Base-by-base conservation (phyloP, 1,140 invertebrate genomes). In the Bicyclus anynana region DNA sequence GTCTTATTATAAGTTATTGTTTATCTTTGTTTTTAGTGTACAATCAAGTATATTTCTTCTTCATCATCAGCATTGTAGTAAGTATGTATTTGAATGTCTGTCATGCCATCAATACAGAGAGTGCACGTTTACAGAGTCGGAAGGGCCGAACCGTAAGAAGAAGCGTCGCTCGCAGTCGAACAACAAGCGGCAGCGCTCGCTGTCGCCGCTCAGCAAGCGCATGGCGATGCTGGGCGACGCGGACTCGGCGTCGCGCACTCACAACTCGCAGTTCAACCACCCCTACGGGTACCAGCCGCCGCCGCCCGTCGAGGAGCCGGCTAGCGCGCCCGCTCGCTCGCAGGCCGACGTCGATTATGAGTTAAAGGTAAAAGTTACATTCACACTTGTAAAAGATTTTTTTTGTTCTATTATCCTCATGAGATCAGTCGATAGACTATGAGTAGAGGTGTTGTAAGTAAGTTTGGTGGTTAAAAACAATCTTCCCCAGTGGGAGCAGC, bases 151-250 rank as follows among this genome's bases (percentile, higher is more conserved):
- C 50, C 89, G 91, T 23, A 92, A 92, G 72, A 92, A 93, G 66
- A 94, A 93, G 54, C 90, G 89, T 50, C 86, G 90, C 23, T 91
- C 90, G 17, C 86, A 89, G n/a, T 90, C 89, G 0, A 83, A 84
- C 77, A 78, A 91, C 62, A 93, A 94, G 77, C 93, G 94, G 62
- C 92, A 94, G 44, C 91, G 91, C 2, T 96, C 94, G 0, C 77
- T 95, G 27, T 95, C 94, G 23, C 94, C 94, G 7, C 84, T 95
- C 4, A 95, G 94, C 74, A 95, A 95, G 73, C 91, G 94, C 6
- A 95, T 95, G 93, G 93, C 93, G 10, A 87, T 92, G 86, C 86
- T 92, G 64, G 91, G 91, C 60, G 90, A 91, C 26, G 80, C 81
- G 0, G 82, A 82, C 53, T 82, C 89, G 5, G 72, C 89, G 0